Conservation (phyloP, 2,797 vertebrate species). For the Hippocampus kuda region DNA sequence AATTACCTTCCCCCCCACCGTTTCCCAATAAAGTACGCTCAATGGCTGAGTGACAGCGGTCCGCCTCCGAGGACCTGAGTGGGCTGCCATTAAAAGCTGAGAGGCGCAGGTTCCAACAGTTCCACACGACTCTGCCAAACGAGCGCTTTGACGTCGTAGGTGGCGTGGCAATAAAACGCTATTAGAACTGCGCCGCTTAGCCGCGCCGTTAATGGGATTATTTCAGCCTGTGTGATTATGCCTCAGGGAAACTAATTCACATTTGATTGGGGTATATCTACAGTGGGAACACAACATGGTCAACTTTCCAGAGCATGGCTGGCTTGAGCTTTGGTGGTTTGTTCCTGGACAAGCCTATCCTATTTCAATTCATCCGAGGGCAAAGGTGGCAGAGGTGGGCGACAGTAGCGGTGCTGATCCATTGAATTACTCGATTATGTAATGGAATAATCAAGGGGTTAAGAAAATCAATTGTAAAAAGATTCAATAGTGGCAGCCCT, state of each 20-base stretch:
- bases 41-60: constrained; percentile 58
- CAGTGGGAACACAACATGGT: neutral
- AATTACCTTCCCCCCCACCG: constrained; percentile 48
- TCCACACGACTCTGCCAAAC: constrained; percentile 4
- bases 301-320: neutral
- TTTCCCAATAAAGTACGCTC: constrained; percentile 64
- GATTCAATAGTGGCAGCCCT: too few species aligned
- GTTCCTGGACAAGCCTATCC: neutral
- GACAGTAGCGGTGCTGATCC: neutral
- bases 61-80: constrained; percentile 41
- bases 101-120: constrained; percentile 28
- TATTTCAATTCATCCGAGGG: neutral
- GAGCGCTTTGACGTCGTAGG: constrained; percentile 22
- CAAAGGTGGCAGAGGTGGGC: neutral
- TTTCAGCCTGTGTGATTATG: neutral
- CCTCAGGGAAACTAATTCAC: constrained; percentile 2
- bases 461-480: too few species aligned
- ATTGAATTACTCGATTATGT: too few species aligned
- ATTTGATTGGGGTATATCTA: neutral
- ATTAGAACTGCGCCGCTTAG: constrained; percentile 17
- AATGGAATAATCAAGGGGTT: too few species aligned
- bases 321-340: neutral
- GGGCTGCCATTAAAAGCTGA: constrained; percentile 42
- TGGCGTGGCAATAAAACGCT: constrained; percentile 19
- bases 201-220: constrained; percentile 3